These are phyloP conservation scores for Noturus placidus DNA, from an alignment of 2,113 vertebrate species.

Conservation along the genomic window DNA sequence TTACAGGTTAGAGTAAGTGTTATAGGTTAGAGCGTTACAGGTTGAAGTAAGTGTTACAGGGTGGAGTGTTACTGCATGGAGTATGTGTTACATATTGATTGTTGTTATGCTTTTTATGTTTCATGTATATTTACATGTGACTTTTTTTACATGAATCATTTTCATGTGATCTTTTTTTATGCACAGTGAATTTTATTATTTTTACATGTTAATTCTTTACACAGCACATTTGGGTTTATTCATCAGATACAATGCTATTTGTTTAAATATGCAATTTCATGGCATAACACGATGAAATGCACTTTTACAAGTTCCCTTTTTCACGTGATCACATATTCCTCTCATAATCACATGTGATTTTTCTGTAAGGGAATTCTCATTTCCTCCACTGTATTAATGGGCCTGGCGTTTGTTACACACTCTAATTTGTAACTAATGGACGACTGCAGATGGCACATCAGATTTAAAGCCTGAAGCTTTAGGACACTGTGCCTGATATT, in stretches of 20 bases:
- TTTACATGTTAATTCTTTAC: not conserved
- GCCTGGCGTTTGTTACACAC: not conserved
- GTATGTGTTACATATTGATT: not conserved
- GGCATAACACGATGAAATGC: not conserved
- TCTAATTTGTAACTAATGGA: conserved; percentile 13
- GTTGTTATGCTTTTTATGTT: not conserved
- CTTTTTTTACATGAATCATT: not conserved
- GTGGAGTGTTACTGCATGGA: not conserved
- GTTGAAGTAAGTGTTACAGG: not conserved
- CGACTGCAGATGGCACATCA: conserved; percentile 8
- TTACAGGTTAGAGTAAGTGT: not conserved
- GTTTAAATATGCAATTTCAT: not conserved
- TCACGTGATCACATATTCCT: not conserved
- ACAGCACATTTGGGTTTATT: not conserved
- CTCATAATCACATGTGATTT: not conserved
- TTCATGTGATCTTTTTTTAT: no score
- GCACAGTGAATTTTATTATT: not conserved
- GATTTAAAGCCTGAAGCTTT: conserved; percentile 3
- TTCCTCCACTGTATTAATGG: not conserved
- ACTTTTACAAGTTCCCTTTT: not conserved
- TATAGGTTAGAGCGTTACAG: not conserved
- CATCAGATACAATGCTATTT: not conserved
- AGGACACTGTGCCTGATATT: not conserved
- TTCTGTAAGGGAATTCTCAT: not conserved
- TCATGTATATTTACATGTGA: not conserved